Conservation (phyloP, 2,113 vertebrate genomes). For the Limnothrissa miodon region DNA sequence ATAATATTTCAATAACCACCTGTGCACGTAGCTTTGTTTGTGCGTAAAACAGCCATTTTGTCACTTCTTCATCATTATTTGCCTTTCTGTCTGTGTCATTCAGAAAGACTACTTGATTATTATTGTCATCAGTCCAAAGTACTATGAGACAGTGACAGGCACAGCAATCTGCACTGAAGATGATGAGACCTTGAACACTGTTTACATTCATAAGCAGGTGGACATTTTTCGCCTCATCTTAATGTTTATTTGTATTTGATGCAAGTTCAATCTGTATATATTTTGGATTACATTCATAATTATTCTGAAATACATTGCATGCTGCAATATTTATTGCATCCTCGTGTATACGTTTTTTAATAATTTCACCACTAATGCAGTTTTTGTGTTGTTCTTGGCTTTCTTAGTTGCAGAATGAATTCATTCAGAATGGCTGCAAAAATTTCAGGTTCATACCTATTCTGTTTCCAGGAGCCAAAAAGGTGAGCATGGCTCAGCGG, state of each 20-base stretch:
- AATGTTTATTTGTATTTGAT: neutral
- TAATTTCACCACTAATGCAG: neutral
- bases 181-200: slow-evolving; percentile 75
- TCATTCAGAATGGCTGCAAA: slow-evolving; percentile 79
- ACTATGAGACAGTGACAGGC: slow-evolving; percentile 70
- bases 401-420: slow-evolving; percentile 75
- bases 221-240: neutral
- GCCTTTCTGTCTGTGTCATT: neutral
- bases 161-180: slow-evolving; percentile 58
- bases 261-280: neutral
- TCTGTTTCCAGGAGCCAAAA: slow-evolving; percentile 74
- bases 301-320: neutral
- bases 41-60: neutral
- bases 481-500: slow-evolving; percentile 53
- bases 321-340: too few relatives aligned
- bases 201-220: slow-evolving; percentile 72
- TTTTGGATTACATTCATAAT: neutral
- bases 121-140: slow-evolving; percentile 80
- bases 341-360: neutral
- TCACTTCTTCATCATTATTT: neutral
- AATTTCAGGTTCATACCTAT: slow-evolving; percentile 80
- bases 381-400: neutral
- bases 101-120: slow-evolving; percentile 81
- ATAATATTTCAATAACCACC: too few relatives aligned
- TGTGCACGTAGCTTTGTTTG: neutral